Evolutionary conservation across 2,888 invertebrate species (phyloP).

Genomic region (Volucella inflata): DNA sequence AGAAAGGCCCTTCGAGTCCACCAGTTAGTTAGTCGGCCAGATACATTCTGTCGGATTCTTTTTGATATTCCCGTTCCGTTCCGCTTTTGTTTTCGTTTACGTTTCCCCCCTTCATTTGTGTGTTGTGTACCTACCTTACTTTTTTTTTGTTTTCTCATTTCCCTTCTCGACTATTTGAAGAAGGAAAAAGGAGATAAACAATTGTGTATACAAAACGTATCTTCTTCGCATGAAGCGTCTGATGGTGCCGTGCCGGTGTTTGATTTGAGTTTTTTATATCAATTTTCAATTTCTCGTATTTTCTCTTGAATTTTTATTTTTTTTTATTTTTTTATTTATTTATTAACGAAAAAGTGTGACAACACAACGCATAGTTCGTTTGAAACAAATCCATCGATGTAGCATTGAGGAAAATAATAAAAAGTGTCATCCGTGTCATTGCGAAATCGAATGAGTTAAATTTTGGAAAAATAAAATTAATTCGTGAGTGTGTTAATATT

Average conservation of each 20-base stretch:
- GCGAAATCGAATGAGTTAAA: slow-evolving; percentile 46
- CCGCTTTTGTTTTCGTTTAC: slow-evolving; percentile 42
- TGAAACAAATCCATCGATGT: slow-evolving; percentile 24
- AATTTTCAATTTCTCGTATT: not conserved
- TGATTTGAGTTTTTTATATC: slow-evolving; percentile 9
- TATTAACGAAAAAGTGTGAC: slow-evolving; percentile 33
- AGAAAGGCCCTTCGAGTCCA: slow-evolving; percentile 1
- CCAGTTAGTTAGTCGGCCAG: not conserved
- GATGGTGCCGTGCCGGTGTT: slow-evolving; percentile 50
- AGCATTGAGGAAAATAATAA: slow-evolving; percentile 36
- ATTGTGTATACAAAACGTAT: slow-evolving; percentile 30
- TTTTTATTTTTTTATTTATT: slow-evolving; percentile 18
- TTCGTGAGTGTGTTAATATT: slow-evolving; percentile 4
- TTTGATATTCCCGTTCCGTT: slow-evolving; percentile 52
- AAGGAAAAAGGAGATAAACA: slow-evolving; percentile 56
- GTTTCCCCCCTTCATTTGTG: slow-evolving; percentile 13
- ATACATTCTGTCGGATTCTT: slow-evolving; percentile 4
- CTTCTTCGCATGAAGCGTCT: slow-evolving; percentile 5
- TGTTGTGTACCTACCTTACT: too few species aligned
- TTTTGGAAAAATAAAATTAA: slow-evolving; percentile 19
- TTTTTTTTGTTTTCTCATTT: slow-evolving; percentile 12
- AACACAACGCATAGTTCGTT: slow-evolving; percentile 29
- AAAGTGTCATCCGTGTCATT: slow-evolving; percentile 17
- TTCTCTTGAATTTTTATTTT: slow-evolving; percentile 18
- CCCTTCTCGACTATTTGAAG: slow-evolving; percentile 8